phyloP scores from a whole-genome alignment of 2,113 vertebrate species.

The Symphodus melops region DNA sequence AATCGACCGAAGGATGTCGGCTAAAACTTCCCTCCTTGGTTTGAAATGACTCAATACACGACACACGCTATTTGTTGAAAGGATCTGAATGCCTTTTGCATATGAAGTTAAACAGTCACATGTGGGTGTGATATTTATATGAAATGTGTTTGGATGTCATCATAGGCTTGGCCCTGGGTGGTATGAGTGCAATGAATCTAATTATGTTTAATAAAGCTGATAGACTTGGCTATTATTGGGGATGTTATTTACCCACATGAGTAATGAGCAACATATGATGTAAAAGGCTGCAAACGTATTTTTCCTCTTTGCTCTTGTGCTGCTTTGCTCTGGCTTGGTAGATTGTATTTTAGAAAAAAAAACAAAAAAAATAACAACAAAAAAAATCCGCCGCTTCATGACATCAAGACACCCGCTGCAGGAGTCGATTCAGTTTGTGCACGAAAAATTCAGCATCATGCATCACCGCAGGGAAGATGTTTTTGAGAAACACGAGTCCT shows the following conservation, averaged over 20 bases:
- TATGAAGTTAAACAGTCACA: neutral
- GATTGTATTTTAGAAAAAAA: too few species aligned
- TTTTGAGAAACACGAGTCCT: neutral
- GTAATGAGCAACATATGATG: neutral
- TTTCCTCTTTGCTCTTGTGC: neutral
- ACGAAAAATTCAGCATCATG: neutral
- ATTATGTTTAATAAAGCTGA: constrained; percentile 1
- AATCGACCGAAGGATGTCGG: too few species aligned
- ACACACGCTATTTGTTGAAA: too few species aligned
- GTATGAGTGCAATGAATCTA: neutral
- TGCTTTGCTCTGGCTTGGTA: too few species aligned
- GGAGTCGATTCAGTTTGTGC: constrained; percentile 10
- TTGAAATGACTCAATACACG: too few species aligned
- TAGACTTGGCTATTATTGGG: neutral
- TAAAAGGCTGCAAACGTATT: neutral
- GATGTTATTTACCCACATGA: neutral
- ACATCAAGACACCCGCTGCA: neutral
- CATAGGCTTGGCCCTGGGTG: neutral
- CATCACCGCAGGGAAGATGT: constrained; percentile 4
- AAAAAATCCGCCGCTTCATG: neutral
- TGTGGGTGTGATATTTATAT: neutral
- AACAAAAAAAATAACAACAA: too few species aligned
- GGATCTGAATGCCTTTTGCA: neutral
- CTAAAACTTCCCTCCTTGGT: too few species aligned
- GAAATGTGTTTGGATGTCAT: neutral